Base-by-base conservation (phyloP, 2,888 invertebrate genomes). In the Chalcis sispes region DNA sequence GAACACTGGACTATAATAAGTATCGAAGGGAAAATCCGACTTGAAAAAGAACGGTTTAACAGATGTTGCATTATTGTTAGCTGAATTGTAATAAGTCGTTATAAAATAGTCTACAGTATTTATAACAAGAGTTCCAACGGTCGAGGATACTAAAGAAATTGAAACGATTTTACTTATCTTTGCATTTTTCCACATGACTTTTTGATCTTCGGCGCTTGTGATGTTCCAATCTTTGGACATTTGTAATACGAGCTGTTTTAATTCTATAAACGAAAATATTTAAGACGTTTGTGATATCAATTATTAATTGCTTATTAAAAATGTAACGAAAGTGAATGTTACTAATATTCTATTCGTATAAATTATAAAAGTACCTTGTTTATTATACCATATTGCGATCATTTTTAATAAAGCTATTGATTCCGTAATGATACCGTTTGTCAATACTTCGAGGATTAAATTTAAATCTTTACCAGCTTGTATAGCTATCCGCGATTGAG, bases 11-110 rank as follows among this genome's bases (percentile, higher is more conserved):
- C 81, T 82, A 5, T 73, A 79, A 4, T 66, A 72, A 0, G 80
- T 77, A 25, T 85, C 76, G 69, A 80, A 85, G 0, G 83, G 83
- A 50, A 50, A 50, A 58, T 80, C 71, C 15, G 79, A 46, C 7
- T 65, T 23, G 1, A 72, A 42, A 18, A 32, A 62, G 1, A 58
- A 18, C 2, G 65, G 29, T 2, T 7, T 54, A 4, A n/a, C 25
- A 8, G 46, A 15, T 7, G 71, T 27, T 46, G 18, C 8, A 25
- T 25, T 40, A 1, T 36, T 18, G 5, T 61, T 13, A 13, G 52
- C 5, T 56, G 0, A 7, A 32, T 15, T 8, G n/a, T 3, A 27
- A 5, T 29, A 5, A 25, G 2, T 20, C 2, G 58, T 40, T 3
- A 50, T 7, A 0, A 65, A 20, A 40, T 20, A 65, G 4, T 36